Evolutionary conservation across 2,113 vertebrate genomes (phyloP), one percentile per base, ranked within the genome.

Genomic region (Oncorhynchus nerka): DNA sequence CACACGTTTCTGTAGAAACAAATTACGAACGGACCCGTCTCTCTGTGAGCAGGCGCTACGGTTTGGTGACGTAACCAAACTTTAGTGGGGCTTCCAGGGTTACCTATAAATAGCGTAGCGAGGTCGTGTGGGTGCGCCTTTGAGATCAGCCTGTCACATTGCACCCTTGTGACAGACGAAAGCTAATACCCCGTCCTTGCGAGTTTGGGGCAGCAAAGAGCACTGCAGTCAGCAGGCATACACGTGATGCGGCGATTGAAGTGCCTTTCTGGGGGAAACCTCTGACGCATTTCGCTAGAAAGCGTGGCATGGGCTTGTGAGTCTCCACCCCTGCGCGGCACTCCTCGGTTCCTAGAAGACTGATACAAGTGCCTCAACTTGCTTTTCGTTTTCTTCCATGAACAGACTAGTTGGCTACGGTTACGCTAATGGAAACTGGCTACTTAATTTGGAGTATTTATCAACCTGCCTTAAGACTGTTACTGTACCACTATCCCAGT

Each of bases 121-220:
- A 88, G 91, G 86, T 89, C 93, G 88, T 45, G 39, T 45, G 39
- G 11, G 9, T 45, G 39, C 39, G 39, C 9, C 1, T 89, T 89
- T 87, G 68, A 89, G 91, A 89, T 93, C 89, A 90, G 89, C 90
- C 86, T 90, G 87, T 90, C 94, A 94, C 93, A 93, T 93, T 94
- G 92, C 92, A 45, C 39, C 39, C 39, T 90, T 90, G 94, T 95
- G 94, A 96, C 92, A 87, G 90, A 89, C 71, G 90, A 90, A 93
- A 94, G 74, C 74, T 78, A 75, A 84, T 70, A 59, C 84, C 67
- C 57, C 11, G 19, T 79, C 81, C 81, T 79, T 85, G 83, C 80
- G 88, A 86, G 79, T 4, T 24, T 51, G 67, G 13, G 69, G 32
- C 62, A n/a, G 48, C 39, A 34, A 12, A 45, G 51, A 77, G 71